A percentile compares a stretch with the other conserved stretches of the same genome.
Conservation (phyloP, 2,113 vertebrate genomes). For the Melanerpes aurifrons region DNA sequence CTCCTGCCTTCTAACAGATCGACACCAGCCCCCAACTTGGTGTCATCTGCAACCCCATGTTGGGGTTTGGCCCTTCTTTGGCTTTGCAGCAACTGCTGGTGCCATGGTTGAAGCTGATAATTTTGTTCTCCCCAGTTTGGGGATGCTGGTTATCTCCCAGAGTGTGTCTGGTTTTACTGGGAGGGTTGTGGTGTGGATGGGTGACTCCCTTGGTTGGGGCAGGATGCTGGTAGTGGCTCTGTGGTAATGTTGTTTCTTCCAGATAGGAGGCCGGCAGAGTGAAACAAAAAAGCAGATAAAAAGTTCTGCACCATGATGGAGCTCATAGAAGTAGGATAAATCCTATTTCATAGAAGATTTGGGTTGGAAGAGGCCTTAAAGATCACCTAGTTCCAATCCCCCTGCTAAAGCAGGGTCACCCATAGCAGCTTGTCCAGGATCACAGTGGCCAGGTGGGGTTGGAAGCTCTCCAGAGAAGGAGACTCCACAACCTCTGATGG, state of each 20-base stretch:
- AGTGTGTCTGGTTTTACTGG: neutral
- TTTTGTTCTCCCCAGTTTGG: neutral
- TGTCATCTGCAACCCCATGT: neutral
- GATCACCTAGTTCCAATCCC: no score
- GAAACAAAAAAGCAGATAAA: neutral
- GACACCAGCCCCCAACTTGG: no score
- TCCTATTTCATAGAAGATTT: no score
- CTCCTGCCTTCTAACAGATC: no score
- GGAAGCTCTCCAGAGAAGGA: no score
- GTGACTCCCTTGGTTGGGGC: neutral
- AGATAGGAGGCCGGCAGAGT: accelerated
- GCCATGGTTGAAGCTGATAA: accelerated
- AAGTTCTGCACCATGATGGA: no score
- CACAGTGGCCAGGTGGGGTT: no score
- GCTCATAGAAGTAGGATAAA: no score
- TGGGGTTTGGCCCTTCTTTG: neutral
- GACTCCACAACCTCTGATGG: no score
- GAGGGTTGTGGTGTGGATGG: neutral
- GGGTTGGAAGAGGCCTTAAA: no score
- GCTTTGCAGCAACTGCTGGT: neutral
- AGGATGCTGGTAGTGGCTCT: neutral
- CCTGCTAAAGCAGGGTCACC: no score
- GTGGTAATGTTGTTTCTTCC: neutral
- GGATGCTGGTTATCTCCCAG: neutral
- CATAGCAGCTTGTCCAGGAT: no score